Conservation (phyloP, 1,140 invertebrate genomes). For the Meloidogyne hapla region DNA sequence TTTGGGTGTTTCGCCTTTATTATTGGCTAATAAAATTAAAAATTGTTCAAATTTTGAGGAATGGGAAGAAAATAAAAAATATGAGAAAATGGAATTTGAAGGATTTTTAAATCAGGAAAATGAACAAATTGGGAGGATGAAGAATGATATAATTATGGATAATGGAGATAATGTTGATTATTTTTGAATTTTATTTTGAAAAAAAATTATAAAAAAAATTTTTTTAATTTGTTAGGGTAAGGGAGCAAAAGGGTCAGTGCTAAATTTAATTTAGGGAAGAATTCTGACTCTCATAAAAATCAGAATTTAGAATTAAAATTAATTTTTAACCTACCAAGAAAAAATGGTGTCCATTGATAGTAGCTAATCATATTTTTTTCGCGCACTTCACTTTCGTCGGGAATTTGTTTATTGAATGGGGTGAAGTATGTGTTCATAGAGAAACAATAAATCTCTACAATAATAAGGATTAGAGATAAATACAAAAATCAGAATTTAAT, state of each 20-base stretch:
- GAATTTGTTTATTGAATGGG: slow-evolving; percentile 50
- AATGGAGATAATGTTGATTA: neutral
- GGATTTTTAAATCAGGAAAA: neutral
- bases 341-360: slow-evolving; percentile 69
- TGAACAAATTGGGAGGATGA: neutral
- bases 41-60: neutral
- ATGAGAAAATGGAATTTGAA: neutral
- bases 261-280: no score
- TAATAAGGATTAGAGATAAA: no score
- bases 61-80: neutral
- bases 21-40: slow-evolving; percentile 13
- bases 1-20: slow-evolving; percentile 41
- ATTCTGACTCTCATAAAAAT: no score
- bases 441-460: slow-evolving; percentile 65
- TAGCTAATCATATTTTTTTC: slow-evolving; percentile 62
- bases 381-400: slow-evolving; percentile 45
- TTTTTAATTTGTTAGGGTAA: no score
- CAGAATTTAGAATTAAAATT: no score
- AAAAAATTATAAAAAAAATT: no score
- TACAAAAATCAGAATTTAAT: neutral
- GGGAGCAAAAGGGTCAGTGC: no score
- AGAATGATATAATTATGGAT: neutral
- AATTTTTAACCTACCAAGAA: slow-evolving; percentile 51
- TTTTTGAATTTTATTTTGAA: no score
- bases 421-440: slow-evolving; percentile 59